A percentile compares a stretch with the other conserved stretches of the same genome.
Conservation (phyloP, 2,797 vertebrate genomes). For the Spondyliosoma cantharus region DNA sequence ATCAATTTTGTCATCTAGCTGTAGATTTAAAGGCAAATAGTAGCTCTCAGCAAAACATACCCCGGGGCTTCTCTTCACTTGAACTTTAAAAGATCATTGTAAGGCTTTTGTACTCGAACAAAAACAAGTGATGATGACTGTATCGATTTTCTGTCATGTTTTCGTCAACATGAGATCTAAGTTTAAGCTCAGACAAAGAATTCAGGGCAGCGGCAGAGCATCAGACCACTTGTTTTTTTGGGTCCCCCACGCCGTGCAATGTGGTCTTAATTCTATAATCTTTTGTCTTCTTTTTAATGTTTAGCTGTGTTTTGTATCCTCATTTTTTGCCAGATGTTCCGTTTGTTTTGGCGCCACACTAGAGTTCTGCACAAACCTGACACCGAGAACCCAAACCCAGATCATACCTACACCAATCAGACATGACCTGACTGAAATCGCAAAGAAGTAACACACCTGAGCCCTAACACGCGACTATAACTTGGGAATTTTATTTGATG, state of each 20-base stretch:
- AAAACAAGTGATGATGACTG: neutral
- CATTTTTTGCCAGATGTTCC: neutral
- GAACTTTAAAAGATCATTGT: neutral
- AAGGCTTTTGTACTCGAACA: neutral
- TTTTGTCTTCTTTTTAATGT: too few species aligned
- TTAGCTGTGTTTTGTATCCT: neutral
- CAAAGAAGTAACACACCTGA: neutral
- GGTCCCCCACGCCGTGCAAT: too few species aligned
- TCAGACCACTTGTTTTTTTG: too few species aligned
- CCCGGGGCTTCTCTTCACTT: neutral
- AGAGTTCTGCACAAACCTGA: neutral
- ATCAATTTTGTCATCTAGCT: neutral
- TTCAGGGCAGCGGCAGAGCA: neutral
- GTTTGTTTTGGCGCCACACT: neutral
- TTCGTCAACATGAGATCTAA: neutral
- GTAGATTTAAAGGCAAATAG: neutral
- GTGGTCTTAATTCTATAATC: too few species aligned
- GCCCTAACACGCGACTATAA: neutral
- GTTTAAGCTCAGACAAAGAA: constrained; percentile 5
- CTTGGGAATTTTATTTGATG: neutral
- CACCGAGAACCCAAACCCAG: neutral
- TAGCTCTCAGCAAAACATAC: too few species aligned
- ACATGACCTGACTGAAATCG: neutral
- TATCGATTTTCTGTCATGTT: neutral
- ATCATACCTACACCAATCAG: neutral